Evolutionary conservation across 2,888 invertebrate genomes (phyloP).

Genomic region (Lycocerus yunnanus): DNA sequence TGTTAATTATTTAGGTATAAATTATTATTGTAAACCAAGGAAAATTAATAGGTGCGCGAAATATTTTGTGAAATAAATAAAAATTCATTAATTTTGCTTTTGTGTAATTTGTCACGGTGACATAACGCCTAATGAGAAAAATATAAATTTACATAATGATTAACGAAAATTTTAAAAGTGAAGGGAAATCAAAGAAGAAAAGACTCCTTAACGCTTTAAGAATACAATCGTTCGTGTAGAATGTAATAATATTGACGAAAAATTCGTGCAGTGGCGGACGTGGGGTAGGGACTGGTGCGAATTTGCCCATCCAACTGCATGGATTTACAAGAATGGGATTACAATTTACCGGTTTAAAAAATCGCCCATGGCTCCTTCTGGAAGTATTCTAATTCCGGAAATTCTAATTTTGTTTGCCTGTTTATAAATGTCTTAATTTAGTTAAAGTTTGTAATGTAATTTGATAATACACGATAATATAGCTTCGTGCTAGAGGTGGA

Average conservation of each 20-base stretch:
- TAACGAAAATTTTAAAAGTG: not conserved
- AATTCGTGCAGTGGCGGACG: not conserved
- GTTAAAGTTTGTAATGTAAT: not conserved
- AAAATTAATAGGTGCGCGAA: not conserved
- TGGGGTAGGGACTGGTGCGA: not conserved
- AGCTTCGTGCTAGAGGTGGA: not conserved
- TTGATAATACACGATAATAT: not conserved
- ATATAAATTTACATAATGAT: not conserved
- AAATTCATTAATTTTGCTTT: not conserved
- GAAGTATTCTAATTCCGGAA: no score
- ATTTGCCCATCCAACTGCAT: not conserved
- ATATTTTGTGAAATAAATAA: not conserved
- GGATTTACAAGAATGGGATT: no score
- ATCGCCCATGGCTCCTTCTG: no score
- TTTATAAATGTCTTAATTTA: no score
- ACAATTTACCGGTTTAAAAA: no score
- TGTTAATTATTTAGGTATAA: not conserved
- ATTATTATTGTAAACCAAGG: not conserved
- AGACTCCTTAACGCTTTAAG: not conserved
- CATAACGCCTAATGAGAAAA: not conserved
- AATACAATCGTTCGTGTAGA: not conserved
- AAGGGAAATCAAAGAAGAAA: not conserved
- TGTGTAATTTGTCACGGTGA: not conserved
- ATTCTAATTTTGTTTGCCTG: no score
- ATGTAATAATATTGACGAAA: not conserved